Conservation (phyloP, 2,113 vertebrate species). For the Embiotoca jacksoni region DNA sequence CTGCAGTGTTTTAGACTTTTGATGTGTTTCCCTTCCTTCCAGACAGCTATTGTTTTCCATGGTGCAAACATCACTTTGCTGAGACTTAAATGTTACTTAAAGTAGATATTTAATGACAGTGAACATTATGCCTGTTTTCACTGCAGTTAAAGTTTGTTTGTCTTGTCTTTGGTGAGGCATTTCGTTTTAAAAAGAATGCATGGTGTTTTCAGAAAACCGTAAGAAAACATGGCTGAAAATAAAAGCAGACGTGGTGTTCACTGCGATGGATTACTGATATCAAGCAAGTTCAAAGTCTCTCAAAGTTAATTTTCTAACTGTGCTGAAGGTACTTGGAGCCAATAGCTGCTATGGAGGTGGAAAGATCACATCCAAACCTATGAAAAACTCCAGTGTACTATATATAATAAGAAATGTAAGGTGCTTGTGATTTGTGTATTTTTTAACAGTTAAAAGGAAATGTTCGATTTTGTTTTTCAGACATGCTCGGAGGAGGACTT, state of each 20-base stretch:
- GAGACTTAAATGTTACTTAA: background rate
- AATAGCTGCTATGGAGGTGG: background rate
- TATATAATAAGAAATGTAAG: no score
- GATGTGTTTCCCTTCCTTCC: background rate
- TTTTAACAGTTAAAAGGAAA: no score
- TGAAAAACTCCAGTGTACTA: no score
- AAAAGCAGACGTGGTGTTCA: constrained; percentile 4
- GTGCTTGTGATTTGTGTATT: no score
- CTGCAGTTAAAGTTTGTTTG: background rate
- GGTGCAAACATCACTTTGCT: background rate
- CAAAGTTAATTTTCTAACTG: background rate
- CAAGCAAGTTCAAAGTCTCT: background rate
- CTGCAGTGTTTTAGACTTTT: background rate
- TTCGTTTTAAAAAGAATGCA: background rate
- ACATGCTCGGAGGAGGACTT: constrained; percentile 86
- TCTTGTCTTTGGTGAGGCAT: background rate
- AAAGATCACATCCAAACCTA: background rate
- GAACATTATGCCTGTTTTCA: background rate
- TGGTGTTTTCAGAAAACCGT: background rate
- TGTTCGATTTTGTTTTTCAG: constrained; percentile 60
- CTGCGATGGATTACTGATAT: constrained; percentile 11
- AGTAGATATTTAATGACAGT: constrained; percentile 10
- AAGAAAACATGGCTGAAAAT: background rate
- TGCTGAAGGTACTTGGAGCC: background rate
- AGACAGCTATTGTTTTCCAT: background rate